Conservation (phyloP, 1,140 invertebrate genomes). For the Nasonia giraulti region DNA sequence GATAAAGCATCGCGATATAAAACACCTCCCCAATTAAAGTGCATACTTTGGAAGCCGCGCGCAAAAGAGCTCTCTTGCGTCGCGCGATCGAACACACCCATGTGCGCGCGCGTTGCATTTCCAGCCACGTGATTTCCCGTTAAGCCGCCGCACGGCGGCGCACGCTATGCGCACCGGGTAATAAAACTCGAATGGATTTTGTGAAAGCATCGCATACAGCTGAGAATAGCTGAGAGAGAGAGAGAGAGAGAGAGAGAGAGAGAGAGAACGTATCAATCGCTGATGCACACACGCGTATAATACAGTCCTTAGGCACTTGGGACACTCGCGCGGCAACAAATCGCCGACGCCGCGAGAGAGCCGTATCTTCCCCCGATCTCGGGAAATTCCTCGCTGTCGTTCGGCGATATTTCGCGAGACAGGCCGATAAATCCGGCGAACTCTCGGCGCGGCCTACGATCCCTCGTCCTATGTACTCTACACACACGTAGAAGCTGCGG, state of each 20-base stretch:
- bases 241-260: too few relatives aligned
- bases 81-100: neutral
- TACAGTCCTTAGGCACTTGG: neutral
- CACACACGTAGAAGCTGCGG: neutral
- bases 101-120: too few relatives aligned
- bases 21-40: conserved; percentile 13
- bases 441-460: neutral
- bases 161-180: neutral
- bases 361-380: neutral
- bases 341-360: neutral
- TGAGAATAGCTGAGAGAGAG: too few relatives aligned
- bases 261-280: neutral
- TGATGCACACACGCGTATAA: neutral
- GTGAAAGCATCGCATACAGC: neutral
- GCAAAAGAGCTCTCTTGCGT: too few relatives aligned
- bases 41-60: neutral
- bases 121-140: conserved; percentile 17
- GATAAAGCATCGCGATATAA: neutral
- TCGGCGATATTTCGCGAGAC: conserved; percentile 20
- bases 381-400: neutral
- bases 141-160: neutral
- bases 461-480: neutral
- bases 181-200: conserved; percentile 26
- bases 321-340: conserved; percentile 3
- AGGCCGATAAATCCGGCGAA: conserved; percentile 15